These are phyloP conservation scores for Stomorhina lunata DNA, from an alignment of 2,888 invertebrate species.

Conservation along the genomic window DNA sequence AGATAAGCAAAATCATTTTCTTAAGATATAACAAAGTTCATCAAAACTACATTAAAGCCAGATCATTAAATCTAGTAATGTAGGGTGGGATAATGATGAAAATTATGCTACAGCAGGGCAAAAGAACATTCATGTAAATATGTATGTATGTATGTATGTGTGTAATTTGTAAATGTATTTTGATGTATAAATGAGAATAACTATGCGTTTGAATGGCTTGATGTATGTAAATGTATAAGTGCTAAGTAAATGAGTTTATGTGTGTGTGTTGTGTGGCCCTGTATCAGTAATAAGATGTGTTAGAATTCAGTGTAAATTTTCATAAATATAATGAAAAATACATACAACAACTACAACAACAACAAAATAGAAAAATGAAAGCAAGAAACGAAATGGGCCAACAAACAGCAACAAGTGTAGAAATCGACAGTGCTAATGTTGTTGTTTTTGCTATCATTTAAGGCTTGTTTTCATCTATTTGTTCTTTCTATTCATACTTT, in stretches of 20 bases:
- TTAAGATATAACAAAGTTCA: neutral
- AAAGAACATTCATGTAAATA: neutral
- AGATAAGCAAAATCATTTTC: too few species aligned
- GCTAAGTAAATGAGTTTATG: neutral
- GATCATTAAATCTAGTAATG: neutral
- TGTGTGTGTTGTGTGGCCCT: constrained; percentile 1
- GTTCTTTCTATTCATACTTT: neutral
- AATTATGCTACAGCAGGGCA: neutral
- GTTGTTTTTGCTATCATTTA: neutral
- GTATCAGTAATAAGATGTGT: constrained; percentile 43
- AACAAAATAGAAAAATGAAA: constrained; percentile 22
- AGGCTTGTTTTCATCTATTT: too few species aligned
- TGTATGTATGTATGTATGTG: constrained; percentile 1
- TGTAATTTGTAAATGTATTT: neutral
- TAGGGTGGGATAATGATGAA: neutral
- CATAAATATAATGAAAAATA: too few species aligned
- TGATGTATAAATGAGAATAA: neutral
- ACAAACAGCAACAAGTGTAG: constrained; percentile 67
- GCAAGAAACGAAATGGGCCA: constrained; percentile 49
- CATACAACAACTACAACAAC: too few species aligned
- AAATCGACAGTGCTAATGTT: constrained; percentile 44
- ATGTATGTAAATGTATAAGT: neutral
- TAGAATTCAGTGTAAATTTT: constrained; percentile 54
- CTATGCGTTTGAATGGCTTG: neutral
- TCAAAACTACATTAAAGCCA: neutral